Base-by-base conservation (phyloP, 2,888 invertebrate species). In the Sericinus montela region DNA sequence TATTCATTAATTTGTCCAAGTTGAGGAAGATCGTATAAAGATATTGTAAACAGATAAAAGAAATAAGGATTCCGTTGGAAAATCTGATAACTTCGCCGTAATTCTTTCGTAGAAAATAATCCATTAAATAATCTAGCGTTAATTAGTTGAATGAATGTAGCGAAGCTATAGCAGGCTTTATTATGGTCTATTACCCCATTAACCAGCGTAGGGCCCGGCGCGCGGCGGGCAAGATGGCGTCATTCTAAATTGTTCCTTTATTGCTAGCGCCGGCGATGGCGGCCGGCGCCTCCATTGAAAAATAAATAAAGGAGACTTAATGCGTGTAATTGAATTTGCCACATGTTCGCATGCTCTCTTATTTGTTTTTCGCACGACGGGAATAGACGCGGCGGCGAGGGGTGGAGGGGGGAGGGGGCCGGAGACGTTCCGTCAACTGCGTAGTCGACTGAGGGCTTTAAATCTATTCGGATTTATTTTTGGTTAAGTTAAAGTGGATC, bases 321-420 rank as follows among this genome's bases (percentile, higher is more conserved):
- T 49, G 53, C 51, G 52, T 52, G 52, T 51, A 50, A 47, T 45
- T 56, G 52, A 39, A 54, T 52, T 57, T 35, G 39, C 51, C 56
- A 51, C 51, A 45, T 42, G 41, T 38, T 48, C 50, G 53, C 57
- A 39, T 54, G 30, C 35, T 37, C 38, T 52, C 52, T 30, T 25
- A 48, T 39, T 52, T 54, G 50, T 52, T 43, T 47, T 54, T 48
- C 53, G 51, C 49, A 41, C 55, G 51, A 30, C 52, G 48, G 49
- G 52, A 53, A 53, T 47, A 45, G 53, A 42, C 42, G 11, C 8
- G 7, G 25, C 1, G 25, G 4, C 8, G 19, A 5, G 19, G 25
- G 8, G 25, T 25, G 1, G 19, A 5, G 19, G 19, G 19, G 19
- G 19, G 19, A 5, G 19, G 19, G 19, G 19, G 2, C 5, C 19